These are phyloP conservation scores for Maconellicoccus hirsutus DNA, from an alignment of 1,140 invertebrate genomes.

Conservation along the genomic window DNA sequence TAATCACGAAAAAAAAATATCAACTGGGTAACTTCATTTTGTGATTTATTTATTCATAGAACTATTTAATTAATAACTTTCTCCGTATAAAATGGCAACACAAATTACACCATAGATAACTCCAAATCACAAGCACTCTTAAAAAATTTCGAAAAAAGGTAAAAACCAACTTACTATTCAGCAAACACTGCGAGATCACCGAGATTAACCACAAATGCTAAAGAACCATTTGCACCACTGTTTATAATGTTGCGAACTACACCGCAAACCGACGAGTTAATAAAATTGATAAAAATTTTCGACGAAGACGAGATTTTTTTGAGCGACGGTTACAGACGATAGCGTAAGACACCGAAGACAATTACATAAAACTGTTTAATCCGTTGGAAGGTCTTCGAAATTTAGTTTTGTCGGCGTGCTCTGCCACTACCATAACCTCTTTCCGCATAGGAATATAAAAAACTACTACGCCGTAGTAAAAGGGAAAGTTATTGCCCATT, in stretches of 20 bases:
- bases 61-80: background rate
- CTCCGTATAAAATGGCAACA: slow-evolving; percentile 4
- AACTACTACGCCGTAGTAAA: slow-evolving; percentile 15
- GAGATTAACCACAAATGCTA: no score
- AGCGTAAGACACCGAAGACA: slow-evolving; percentile 12
- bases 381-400: slow-evolving; percentile 7
- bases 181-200: no score
- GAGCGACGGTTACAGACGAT: background rate
- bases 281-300: background rate
- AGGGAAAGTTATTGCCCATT: slow-evolving; percentile 21
- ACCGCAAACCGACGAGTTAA: no score
- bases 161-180: no score
- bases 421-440: slow-evolving; percentile 11
- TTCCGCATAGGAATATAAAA: slow-evolving; percentile 15
- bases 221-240: no score
- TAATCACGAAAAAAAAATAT: background rate
- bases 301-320: background rate
- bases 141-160: no score
- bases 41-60: background rate
- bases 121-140: background rate
- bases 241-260: no score
- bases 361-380: slow-evolving; percentile 13
- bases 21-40: background rate
- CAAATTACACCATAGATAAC: background rate
- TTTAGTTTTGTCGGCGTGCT: background rate